Conservation (phyloP, 2,888 invertebrate species). For the Carterocephalus palaemon region DNA sequence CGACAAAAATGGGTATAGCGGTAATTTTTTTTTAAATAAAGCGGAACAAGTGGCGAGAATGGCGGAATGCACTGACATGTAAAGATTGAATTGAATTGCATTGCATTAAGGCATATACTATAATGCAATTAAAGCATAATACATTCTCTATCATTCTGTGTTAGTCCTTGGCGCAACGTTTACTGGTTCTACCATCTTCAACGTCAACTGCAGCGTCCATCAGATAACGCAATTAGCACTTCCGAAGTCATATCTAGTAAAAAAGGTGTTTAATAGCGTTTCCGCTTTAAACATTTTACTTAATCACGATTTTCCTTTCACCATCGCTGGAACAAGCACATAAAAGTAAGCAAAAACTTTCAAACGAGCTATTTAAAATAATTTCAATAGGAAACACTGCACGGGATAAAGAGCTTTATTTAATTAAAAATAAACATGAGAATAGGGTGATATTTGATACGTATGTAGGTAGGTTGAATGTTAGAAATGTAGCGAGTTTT, state of each 20-base stretch:
- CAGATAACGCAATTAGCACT: no score
- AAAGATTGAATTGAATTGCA: no score
- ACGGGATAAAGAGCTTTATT: conserved; percentile 18
- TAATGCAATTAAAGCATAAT: no score
- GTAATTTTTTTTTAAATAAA: no score
- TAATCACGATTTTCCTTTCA: conserved; percentile 17
- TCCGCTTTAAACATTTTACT: conserved; percentile 13
- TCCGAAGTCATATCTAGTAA: conserved; percentile 1
- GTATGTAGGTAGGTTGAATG: conserved; percentile 21
- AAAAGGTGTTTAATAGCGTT: conserved; percentile 6
- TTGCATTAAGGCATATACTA: no score
- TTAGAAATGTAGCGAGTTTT: conserved; percentile 35
- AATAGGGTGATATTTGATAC: conserved; percentile 19
- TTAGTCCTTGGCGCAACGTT: no score
- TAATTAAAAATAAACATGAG: conserved; percentile 16
- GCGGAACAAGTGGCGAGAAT: no score
- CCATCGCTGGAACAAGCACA: conserved; percentile 16
- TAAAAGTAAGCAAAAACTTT: conserved; percentile 20
- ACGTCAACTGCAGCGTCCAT: no score
- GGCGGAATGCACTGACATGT: no score
- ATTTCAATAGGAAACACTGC: conserved; percentile 21
- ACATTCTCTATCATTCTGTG: no score
- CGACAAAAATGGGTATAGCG: no score
- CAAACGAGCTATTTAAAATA: conserved; percentile 21
- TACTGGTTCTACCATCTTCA: no score